phyloP scores from a whole-genome alignment of 2,797 vertebrate species.

The Macrochelys suwanniensis region DNA sequence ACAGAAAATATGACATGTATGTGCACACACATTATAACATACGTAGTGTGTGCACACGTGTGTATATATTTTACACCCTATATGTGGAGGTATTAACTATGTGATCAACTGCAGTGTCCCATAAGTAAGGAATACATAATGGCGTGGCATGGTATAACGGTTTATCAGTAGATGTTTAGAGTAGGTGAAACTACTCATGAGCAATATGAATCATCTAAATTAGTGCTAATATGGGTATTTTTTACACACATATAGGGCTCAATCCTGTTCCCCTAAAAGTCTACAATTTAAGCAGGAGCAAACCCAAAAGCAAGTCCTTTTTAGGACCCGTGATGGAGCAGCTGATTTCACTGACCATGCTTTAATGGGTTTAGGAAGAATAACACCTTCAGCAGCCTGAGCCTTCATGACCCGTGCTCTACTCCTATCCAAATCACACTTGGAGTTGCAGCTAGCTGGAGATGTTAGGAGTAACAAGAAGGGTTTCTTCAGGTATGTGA shows the following conservation, averaged over 20 bases:
- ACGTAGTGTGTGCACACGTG: not conserved
- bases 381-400: not conserved
- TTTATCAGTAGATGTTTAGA: not conserved
- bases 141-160: not conserved
- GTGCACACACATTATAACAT: not conserved
- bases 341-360: not conserved
- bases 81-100: too few relatives aligned
- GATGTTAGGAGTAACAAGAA: too few relatives aligned
- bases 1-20: not conserved
- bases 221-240: not conserved
- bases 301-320: not conserved
- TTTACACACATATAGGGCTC: not conserved
- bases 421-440: not conserved
- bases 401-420: fast-evolving
- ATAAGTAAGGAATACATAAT: not conserved
- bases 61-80: not conserved
- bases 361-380: not conserved
- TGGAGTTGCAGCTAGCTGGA: too few relatives aligned
- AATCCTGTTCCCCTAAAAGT: not conserved
- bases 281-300: not conserved
- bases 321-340: not conserved
- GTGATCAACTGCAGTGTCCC: not conserved
- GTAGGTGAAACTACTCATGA: not conserved
- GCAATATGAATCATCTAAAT: not conserved
- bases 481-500: too few relatives aligned